A percentile compares a stretch with the other conserved stretches of the same genome.
Conservation (phyloP, 2,113 vertebrate species). For the Etheostoma cragini region DNA sequence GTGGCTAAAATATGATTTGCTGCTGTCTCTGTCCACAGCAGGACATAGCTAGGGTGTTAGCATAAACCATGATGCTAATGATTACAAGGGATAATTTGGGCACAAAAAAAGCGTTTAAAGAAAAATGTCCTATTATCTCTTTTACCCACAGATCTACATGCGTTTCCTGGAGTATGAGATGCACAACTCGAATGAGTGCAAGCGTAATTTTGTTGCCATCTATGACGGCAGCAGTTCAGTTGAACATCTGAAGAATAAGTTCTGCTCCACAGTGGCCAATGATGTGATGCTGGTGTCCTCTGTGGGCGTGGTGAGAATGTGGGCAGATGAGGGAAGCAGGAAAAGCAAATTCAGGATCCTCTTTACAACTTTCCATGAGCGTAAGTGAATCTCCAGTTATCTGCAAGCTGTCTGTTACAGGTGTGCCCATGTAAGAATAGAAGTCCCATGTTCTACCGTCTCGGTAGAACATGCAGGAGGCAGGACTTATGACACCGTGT, state of each 20-base stretch:
- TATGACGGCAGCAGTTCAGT: conserved; percentile 97
- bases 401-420: not conserved
- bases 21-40: too few species aligned
- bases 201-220: conserved; percentile 96
- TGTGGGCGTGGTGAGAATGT: conserved; percentile 94
- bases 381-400: conserved; percentile 82
- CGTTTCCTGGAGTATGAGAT: conserved; percentile 98
- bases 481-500: too few species aligned
- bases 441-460: not conserved
- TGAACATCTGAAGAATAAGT: conserved; percentile 96
- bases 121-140: too few species aligned
- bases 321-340: conserved; percentile 97
- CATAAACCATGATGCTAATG: not conserved
- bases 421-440: not conserved
- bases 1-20: too few species aligned
- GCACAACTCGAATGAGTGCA: conserved; percentile 99
- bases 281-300: conserved; percentile 94
- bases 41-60: not conserved
- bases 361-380: conserved; percentile 96
- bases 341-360: conserved; percentile 96
- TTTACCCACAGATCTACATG: conserved; percentile 90
- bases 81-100: not conserved
- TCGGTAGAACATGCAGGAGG: too few species aligned
- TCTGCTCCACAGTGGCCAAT: conserved; percentile 98
- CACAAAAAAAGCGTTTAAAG: too few species aligned